Base-by-base conservation (phyloP, 1,140 invertebrate genomes). In the Ceratina calcarata region DNA sequence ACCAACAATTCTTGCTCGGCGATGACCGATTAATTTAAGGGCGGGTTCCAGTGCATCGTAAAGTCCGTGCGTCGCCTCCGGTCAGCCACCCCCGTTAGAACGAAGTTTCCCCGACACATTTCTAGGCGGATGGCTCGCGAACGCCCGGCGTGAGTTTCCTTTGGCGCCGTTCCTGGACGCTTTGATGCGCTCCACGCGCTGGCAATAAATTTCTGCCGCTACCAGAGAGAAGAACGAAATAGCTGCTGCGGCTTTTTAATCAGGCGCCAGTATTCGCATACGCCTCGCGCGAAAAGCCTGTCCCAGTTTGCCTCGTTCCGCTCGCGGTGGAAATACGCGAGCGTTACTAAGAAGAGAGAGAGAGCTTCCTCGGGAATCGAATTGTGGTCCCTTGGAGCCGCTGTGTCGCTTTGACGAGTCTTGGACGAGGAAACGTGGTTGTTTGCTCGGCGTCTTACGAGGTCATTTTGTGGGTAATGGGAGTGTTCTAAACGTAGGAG, bases 181-280 rank as follows among this genome's bases (percentile, higher is more conserved):
- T 80, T 80, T 77, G 79, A 80, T 70, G 51, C 45, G 27, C 49
- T 76, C 24, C 73, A 69, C 73, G 78, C 65, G 73, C 55, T 61
- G 58, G 58, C 66, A 32, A 80, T 80, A 77, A 80, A 80, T 80
- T 80, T 62, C 55, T 27, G 16, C 22, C 22, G 12, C 55, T 15
- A 55, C 55, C 15, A 55, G n/a, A 16, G 18, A 13, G 62, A 12
- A 37, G 24, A 58, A 45, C 58, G 51, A 65, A 71, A 65, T 70
- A 78, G 68, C 76, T 60, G 65, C 55, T 65, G 58, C 68, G 66
- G 67, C 76, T 78, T 78, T 78, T 78, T 78, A 78, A 78, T 78
- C 76, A 78, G 76, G 65, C 60, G 3, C 60, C 24, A 10, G 37
- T 45, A 22, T 61, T 78, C 57, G 22, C 27, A 13, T 58, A 61